phyloP scores from a whole-genome alignment of 2,797 vertebrate genomes.

The Lepidocolaptes lacrymiger region DNA sequence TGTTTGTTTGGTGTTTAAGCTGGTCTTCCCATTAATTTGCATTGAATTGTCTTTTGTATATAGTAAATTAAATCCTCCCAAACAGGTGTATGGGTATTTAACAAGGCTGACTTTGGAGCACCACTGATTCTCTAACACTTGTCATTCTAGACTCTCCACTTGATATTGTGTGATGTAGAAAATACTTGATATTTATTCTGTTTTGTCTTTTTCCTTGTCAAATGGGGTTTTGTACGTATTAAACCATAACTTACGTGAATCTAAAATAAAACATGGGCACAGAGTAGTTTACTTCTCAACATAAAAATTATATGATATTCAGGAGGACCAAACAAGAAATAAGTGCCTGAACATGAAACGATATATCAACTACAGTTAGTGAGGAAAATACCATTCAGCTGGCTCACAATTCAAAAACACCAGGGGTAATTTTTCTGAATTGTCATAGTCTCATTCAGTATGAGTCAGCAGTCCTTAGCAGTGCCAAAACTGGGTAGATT shows the following conservation, averaged over 20 bases:
- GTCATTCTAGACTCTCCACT: not conserved
- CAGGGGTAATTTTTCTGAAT: not conserved
- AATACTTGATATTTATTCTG: not conserved
- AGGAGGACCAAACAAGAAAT: not conserved
- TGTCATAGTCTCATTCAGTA: not conserved
- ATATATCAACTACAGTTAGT: not conserved
- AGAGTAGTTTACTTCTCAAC: not conserved
- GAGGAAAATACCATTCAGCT: not conserved
- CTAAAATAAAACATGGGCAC: not conserved
- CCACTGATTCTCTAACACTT: not conserved
- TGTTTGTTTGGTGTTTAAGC: slow-evolving; percentile 9
- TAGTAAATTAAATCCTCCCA: not conserved
- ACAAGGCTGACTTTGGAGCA: not conserved
- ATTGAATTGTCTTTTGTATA: not conserved
- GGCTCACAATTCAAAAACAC: not conserved
- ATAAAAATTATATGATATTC: not conserved
- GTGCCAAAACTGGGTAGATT: not conserved
- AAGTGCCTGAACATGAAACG: not conserved
- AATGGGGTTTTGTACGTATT: not conserved
- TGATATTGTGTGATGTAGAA: not conserved
- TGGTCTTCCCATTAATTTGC: not conserved
- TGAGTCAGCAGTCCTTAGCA: not conserved
- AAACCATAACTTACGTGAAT: not conserved
- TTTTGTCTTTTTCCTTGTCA: not conserved
- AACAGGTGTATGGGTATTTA: not conserved